Percentiles rank a stretch among this genome's conserved stretches.
Conservation (phyloP, 2,797 vertebrate genomes). For the Anableps anableps region DNA sequence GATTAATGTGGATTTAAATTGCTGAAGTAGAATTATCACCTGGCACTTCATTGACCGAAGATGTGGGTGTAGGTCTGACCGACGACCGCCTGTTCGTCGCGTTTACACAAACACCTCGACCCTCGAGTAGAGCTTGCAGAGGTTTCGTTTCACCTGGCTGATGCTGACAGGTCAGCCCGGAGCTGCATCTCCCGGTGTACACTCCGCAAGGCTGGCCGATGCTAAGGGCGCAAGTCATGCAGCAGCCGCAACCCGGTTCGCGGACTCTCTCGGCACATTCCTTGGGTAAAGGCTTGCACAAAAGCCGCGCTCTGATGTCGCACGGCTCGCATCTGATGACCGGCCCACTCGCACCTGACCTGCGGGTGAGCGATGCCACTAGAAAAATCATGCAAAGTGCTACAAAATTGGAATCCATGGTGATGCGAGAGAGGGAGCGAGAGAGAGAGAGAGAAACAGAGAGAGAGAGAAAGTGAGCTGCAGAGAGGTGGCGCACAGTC, state of each 20-base stretch:
- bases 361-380: constrained; percentile 75
- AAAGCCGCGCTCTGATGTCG: constrained; percentile 81
- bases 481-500: constrained; percentile 45
- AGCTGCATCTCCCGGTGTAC: constrained; percentile 90
- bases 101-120: constrained; percentile 88
- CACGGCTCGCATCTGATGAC: constrained; percentile 90
- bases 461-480: constrained; percentile 5
- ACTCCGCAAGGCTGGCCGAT: constrained; percentile 87
- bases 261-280: constrained; percentile 86
- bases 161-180: constrained; percentile 86
- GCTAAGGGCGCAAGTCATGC: constrained; percentile 88
- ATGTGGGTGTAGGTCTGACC: constrained; percentile 55
- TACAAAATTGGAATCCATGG: constrained; percentile 81
- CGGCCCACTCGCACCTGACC: constrained; percentile 82
- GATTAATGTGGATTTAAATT: not conserved
- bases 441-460: constrained; percentile 6
- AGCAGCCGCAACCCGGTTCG: constrained; percentile 92
- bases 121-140: constrained; percentile 89
- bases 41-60: constrained; percentile 72
- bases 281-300: constrained; percentile 84
- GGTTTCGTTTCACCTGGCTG: constrained; percentile 84
- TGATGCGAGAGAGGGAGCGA: constrained; percentile 43
- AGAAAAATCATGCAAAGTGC: constrained; percentile 80
- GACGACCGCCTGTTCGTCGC: constrained; percentile 54
- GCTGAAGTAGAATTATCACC: constrained; percentile 59